Conservation (phyloP, 2,888 invertebrate species). For the Ptycholaimellus sp. region DNA sequence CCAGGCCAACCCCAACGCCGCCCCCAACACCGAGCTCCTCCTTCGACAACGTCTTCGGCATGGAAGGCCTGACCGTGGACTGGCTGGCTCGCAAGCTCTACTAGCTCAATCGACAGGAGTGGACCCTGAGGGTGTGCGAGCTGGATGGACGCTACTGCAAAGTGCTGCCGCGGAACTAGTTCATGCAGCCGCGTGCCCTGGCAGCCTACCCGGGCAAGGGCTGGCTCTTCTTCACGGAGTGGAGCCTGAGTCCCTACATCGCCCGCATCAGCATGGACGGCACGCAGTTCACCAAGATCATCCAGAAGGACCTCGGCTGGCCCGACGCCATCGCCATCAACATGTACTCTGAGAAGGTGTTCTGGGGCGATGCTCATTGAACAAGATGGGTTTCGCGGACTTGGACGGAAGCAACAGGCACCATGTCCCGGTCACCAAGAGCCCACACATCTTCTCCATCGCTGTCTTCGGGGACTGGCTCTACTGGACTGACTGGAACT, state of each 20-base stretch:
- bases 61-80: slow-evolving; percentile 90
- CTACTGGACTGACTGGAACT: slow-evolving; percentile 99
- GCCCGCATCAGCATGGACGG: slow-evolving; percentile 94
- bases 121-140: slow-evolving; percentile 80
- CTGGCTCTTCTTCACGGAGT: slow-evolving; percentile 68
- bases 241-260: slow-evolving; percentile 66
- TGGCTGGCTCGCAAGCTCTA: slow-evolving; percentile 87
- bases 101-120: slow-evolving; percentile 80
- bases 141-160: slow-evolving; percentile 60
- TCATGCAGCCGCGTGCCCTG: slow-evolving; percentile 75
- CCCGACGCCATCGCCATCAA: slow-evolving; percentile 90
- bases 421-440: slow-evolving; percentile 15
- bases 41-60: slow-evolving; percentile 71
- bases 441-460: slow-evolving; percentile 63
- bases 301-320: slow-evolving; percentile 89
- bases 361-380: slow-evolving; percentile 95
- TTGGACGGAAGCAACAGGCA: slow-evolving; percentile 67
- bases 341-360: slow-evolving; percentile 67
- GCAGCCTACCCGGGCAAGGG: slow-evolving; percentile 62
- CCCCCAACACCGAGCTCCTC: too few relatives aligned
- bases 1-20: too few relatives aligned
- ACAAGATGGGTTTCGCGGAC: slow-evolving; percentile 65
- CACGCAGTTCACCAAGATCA: slow-evolving; percentile 48
- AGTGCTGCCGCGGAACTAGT: slow-evolving; percentile 51
- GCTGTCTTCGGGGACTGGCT: slow-evolving; percentile 67